Percentiles rank a stretch among this genome's conserved stretches.
These are phyloP conservation scores for Panagrolaimus sp. DNA, from an alignment of 1,140 invertebrate species.

Conservation along the genomic window DNA sequence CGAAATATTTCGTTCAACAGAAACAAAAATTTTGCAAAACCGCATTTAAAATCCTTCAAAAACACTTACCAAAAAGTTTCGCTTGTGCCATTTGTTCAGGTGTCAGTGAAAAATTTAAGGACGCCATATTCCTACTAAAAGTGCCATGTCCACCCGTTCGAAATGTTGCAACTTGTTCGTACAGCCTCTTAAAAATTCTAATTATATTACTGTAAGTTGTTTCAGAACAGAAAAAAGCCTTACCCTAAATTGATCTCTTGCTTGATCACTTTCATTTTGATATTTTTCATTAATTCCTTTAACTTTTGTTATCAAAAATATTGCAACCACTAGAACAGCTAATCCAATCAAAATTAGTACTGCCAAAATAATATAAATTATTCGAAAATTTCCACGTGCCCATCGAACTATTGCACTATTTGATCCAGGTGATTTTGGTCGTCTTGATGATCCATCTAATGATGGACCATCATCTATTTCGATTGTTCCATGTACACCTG, in stretches of 20 bases:
- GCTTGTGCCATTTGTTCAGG: background rate
- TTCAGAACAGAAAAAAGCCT: background rate
- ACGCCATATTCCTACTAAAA: background rate
- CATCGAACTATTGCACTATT: slow-evolving; percentile 3
- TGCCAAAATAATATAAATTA: background rate
- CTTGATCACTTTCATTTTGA: background rate
- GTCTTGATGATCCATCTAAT: background rate
- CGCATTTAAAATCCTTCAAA: background rate
- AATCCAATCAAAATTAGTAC: background rate
- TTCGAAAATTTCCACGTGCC: background rate
- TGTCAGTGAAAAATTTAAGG: background rate
- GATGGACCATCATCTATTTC: background rate
- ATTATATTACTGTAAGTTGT: background rate
- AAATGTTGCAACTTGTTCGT: slow-evolving; percentile 4
- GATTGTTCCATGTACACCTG: background rate
- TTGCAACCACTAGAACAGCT: background rate
- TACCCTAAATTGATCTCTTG: slow-evolving; percentile 2
- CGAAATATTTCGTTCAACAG: no score
- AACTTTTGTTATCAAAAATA: background rate
- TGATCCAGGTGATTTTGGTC: background rate
- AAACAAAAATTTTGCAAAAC: no score
- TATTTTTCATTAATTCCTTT: background rate
- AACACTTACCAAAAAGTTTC: background rate
- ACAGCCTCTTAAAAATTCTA: background rate
- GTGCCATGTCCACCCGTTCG: background rate